Evolutionary conservation across 2,797 vertebrate species (phyloP).

Genomic region (Danio jaintianensis): DNA sequence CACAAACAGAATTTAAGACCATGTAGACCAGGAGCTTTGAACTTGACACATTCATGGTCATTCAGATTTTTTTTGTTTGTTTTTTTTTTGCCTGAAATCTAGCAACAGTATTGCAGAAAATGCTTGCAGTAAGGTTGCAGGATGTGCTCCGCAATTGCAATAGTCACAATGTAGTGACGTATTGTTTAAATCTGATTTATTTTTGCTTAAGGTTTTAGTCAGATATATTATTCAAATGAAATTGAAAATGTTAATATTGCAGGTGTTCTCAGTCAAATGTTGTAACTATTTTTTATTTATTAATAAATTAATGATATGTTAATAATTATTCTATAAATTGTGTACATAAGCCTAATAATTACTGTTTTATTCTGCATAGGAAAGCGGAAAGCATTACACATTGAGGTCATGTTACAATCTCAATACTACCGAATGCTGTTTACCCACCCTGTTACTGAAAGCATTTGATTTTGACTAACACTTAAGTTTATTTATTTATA

Average conservation of each 20-base stretch:
- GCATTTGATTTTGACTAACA: no score
- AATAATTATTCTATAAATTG: no score
- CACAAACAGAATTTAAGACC: constrained; percentile 45
- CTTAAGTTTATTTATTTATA: neutral
- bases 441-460: neutral
- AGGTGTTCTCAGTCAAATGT: no score
- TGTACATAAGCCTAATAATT: no score
- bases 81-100: neutral
- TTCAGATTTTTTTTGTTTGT: neutral
- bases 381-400: neutral
- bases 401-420: neutral
- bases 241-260: no score
- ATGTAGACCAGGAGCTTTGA: constrained; percentile 32
- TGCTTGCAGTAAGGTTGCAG: neutral
- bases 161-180: neutral
- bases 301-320: no score
- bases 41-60: constrained; percentile 4
- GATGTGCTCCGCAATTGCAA: neutral
- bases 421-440: neutral
- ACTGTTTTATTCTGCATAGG: neutral
- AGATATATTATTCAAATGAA: no score
- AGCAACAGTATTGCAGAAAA: neutral
- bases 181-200: no score
- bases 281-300: no score
- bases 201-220: no score